These are phyloP conservation scores for Drosophila dives DNA, from an alignment of 2,888 invertebrate species.

Conservation along the genomic window DNA sequence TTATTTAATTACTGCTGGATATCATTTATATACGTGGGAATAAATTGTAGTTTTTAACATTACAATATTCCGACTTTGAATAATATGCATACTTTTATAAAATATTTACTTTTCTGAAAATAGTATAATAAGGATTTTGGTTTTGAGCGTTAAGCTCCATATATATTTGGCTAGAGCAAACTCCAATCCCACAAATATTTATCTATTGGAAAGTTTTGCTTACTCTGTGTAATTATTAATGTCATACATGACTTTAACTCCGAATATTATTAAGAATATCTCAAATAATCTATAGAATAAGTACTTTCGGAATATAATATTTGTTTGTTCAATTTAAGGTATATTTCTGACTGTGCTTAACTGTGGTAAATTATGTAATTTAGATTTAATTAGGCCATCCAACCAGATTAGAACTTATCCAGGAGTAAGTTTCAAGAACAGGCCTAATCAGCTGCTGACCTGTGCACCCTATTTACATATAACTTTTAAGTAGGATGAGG, in stretches of 20 bases:
- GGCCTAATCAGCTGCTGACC: slow-evolving; percentile 18
- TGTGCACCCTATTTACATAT: slow-evolving; percentile 48
- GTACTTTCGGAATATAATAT: background rate
- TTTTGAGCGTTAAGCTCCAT: too few relatives aligned
- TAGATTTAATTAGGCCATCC: slow-evolving; percentile 10
- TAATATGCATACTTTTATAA: background rate
- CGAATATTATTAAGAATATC: too few relatives aligned
- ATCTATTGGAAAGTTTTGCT: too few relatives aligned
- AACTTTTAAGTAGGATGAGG: slow-evolving; percentile 6
- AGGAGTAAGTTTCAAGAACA: slow-evolving; percentile 28
- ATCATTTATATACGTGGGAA: background rate
- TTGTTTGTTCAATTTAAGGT: too few relatives aligned
- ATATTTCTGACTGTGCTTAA: too few relatives aligned
- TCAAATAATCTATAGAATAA: background rate
- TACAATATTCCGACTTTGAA: background rate
- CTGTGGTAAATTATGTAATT: background rate
- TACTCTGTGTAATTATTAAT: too few relatives aligned
- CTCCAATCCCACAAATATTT: background rate
- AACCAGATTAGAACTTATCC: background rate
- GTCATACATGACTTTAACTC: too few relatives aligned
- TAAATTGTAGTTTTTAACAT: too few relatives aligned
- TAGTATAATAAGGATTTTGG: background rate
- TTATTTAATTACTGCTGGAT: background rate
- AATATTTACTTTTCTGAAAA: background rate
- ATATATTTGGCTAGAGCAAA: background rate